Conservation (phyloP, 2,888 invertebrate species). For the Chymomyza procnemis region DNA sequence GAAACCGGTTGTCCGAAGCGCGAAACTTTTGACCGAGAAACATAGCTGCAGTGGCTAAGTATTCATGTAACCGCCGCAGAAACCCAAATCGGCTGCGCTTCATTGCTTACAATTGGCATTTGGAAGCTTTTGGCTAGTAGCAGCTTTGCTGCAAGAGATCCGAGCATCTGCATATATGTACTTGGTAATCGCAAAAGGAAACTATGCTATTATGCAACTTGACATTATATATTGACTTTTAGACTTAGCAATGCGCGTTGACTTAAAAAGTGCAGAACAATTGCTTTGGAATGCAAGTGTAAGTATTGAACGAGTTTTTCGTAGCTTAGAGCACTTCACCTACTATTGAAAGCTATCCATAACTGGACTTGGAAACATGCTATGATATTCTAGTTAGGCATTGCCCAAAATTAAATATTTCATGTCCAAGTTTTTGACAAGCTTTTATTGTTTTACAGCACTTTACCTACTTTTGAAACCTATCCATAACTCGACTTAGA, state of each 20-base stretch:
- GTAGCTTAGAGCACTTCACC: too few relatives aligned
- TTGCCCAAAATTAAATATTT: too few relatives aligned
- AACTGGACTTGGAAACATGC: too few relatives aligned
- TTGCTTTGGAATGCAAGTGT: not conserved
- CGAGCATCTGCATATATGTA: conserved; percentile 18
- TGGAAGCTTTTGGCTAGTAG: conserved; percentile 8
- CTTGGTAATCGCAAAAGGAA: not conserved
- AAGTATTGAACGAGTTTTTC: too few relatives aligned
- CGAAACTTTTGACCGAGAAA: conserved; percentile 44
- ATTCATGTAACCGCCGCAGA: conserved; percentile 9
- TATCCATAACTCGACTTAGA: not conserved
- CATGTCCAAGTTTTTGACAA: not conserved
- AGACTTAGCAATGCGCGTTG: not conserved
- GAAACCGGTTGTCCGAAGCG: conserved; percentile 49
- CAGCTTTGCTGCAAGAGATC: conserved; percentile 9
- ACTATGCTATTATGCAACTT: conserved; percentile 32
- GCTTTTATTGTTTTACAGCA: not conserved
- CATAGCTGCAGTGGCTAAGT: conserved; percentile 19
- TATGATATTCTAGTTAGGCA: too few relatives aligned
- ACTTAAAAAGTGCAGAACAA: not conserved
- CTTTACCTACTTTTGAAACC: not conserved
- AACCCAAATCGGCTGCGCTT: conserved; percentile 27
- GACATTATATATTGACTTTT: conserved; percentile 22
- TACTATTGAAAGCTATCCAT: too few relatives aligned
- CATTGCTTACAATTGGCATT: conserved; percentile 44